phyloP scores from a whole-genome alignment of 2,888 invertebrate genomes.

The Sarcophaga rosellei region DNA sequence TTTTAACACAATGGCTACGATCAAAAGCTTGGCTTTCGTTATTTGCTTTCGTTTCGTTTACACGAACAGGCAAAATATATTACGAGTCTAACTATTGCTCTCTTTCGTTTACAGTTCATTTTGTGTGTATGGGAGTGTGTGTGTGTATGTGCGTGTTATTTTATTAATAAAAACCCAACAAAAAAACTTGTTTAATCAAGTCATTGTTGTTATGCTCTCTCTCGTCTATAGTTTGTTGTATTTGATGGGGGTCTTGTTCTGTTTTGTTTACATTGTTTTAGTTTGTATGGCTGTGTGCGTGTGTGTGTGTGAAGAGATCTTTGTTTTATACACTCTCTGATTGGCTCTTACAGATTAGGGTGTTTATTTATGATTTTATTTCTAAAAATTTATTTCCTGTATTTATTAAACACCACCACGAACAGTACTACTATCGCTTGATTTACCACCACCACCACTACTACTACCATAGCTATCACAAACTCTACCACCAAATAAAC shows the following conservation, averaged over 20 bases:
- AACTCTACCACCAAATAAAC: background rate
- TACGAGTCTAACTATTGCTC: background rate
- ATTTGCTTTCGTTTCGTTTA: background rate
- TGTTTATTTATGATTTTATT: constrained; percentile 55
- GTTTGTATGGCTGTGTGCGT: background rate
- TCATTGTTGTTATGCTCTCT: background rate
- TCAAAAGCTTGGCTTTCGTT: constrained; percentile 71
- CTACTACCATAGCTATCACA: constrained; percentile 58
- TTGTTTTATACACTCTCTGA: constrained; percentile 36
- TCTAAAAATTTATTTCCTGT: background rate
- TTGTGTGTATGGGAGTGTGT: background rate
- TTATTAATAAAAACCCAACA: background rate
- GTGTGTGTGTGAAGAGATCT: constrained; percentile 38
- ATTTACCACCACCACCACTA: constrained; percentile 27
- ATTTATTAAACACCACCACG: background rate
- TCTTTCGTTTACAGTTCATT: constrained; percentile 10
- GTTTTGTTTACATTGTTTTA: background rate
- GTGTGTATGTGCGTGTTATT: background rate
- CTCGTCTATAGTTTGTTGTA: too few species aligned
- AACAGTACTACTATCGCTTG: background rate
- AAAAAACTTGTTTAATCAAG: too few species aligned
- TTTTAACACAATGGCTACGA: constrained; percentile 77
- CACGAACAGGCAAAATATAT: background rate
- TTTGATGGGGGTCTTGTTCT: too few species aligned
- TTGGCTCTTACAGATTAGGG: constrained; percentile 56